Conservation (phyloP, 2,797 vertebrate species). For the Gephyroberyx darwinii region DNA sequence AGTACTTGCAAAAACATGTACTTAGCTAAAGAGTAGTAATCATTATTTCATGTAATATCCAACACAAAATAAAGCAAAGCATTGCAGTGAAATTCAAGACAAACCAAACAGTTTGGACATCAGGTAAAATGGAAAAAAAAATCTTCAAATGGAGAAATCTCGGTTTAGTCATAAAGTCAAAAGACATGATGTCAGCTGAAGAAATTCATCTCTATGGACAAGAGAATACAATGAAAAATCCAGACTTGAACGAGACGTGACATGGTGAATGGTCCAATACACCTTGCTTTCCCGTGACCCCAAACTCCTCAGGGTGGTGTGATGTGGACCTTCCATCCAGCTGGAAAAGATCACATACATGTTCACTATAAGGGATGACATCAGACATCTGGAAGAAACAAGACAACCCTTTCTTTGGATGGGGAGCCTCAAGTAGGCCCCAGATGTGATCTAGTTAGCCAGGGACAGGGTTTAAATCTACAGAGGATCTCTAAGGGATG, state of each 20-base stretch:
- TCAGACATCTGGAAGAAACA: constrained; percentile 69
- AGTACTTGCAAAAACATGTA: constrained; percentile 30
- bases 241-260: constrained; percentile 67
- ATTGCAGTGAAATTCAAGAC: constrained; percentile 19
- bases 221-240: constrained; percentile 53
- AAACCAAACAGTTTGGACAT: constrained; percentile 48
- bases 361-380: constrained; percentile 67
- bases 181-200: constrained; percentile 41
- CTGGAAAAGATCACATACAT: constrained; percentile 74
- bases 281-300: constrained; percentile 65
- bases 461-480: constrained; percentile 46
- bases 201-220: constrained; percentile 48
- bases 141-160: constrained; percentile 43
- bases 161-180: constrained; percentile 47
- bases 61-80: too few species aligned
- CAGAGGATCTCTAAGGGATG: constrained; percentile 64
- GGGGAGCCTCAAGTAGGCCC: constrained; percentile 50
- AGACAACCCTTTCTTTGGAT: constrained; percentile 65
- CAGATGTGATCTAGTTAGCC: constrained; percentile 70
- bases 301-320: constrained; percentile 63
- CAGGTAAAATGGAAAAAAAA: too few species aligned
- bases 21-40: constrained; percentile 18
- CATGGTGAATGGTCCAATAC: constrained; percentile 70
- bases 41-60: constrained; percentile 27
- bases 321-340: constrained; percentile 69